Conservation (phyloP, 2,113 vertebrate genomes). For the Bostrychus sinensis region DNA sequence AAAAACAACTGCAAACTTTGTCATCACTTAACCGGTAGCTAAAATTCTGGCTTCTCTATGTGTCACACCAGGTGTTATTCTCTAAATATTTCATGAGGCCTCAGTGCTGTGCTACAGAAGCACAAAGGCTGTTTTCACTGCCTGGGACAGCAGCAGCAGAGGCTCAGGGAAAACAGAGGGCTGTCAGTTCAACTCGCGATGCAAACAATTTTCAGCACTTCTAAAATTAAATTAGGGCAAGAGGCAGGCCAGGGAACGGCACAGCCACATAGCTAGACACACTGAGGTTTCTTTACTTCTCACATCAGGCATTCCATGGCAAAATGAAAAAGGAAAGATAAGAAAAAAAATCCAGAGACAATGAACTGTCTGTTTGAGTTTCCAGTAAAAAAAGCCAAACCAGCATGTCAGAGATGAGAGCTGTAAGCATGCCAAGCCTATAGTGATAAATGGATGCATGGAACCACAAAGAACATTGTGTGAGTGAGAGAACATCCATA, state of each 20-base stretch:
- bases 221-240: constrained; percentile 79
- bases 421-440: constrained; percentile 45
- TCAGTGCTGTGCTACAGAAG: constrained; percentile 45
- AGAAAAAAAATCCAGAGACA: constrained; percentile 53
- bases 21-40: neutral
- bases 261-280: constrained; percentile 47
- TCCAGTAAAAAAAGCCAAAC: constrained; percentile 44
- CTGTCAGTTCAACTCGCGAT: constrained; percentile 65
- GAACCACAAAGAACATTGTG: constrained; percentile 57
- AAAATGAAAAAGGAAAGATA: constrained; percentile 51
- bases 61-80: constrained; percentile 74
- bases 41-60: constrained; percentile 38
- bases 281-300: constrained; percentile 57
- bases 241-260: constrained; percentile 56
- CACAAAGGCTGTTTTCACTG: constrained; percentile 71
- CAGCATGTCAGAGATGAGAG: constrained; percentile 52
- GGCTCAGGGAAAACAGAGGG: constrained; percentile 67
- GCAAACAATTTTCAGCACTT: constrained; percentile 62
- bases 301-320: constrained; percentile 65
- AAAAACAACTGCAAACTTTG: too few relatives aligned
- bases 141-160: constrained; percentile 42
- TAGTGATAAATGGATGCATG: constrained; percentile 44
- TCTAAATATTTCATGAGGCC: constrained; percentile 77
- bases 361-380: constrained; percentile 68
- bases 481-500: constrained; percentile 17